Conservation (phyloP, 2,113 vertebrate species). For the Corydoras maculifer region DNA sequence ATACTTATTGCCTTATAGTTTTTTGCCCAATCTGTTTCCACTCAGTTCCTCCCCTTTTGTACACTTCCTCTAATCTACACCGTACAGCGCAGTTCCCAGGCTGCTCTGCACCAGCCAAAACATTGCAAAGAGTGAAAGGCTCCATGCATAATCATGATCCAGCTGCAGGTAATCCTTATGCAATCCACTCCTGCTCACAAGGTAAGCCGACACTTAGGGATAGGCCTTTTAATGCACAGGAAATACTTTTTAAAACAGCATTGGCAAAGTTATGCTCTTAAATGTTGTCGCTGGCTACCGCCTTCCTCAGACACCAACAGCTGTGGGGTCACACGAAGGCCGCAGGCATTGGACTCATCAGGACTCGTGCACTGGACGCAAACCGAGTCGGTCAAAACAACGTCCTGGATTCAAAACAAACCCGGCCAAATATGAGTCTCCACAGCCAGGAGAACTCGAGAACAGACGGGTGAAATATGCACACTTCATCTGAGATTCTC, state of each 20-base stretch:
- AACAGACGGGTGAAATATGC: constrained; percentile 5
- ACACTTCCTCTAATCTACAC: constrained; percentile 17
- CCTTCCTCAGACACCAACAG: neutral
- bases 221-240: neutral
- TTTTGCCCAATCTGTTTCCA: constrained; percentile 39
- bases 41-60: constrained; percentile 18
- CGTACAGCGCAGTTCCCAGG: constrained; percentile 15
- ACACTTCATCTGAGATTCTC: neutral
- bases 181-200: neutral
- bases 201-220: neutral
- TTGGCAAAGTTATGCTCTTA: constrained; percentile 17
- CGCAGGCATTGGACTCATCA: constrained; percentile 24
- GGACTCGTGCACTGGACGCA: constrained; percentile 23
- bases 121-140: neutral
- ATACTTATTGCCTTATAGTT: constrained; percentile 29
- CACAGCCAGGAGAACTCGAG: constrained; percentile 1
- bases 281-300: constrained; percentile 9
- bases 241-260: neutral
- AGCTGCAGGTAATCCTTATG: neutral
- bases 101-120: constrained; percentile 11
- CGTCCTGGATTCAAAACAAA: constrained; percentile 39
- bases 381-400: constrained; percentile 38
- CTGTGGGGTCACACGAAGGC: constrained; percentile 23
- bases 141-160: constrained; percentile 16
- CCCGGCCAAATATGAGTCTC: constrained; percentile 22